Evolutionary conservation across 2,888 invertebrate species (phyloP).

Genomic region (Lasioglossum figueresi): DNA sequence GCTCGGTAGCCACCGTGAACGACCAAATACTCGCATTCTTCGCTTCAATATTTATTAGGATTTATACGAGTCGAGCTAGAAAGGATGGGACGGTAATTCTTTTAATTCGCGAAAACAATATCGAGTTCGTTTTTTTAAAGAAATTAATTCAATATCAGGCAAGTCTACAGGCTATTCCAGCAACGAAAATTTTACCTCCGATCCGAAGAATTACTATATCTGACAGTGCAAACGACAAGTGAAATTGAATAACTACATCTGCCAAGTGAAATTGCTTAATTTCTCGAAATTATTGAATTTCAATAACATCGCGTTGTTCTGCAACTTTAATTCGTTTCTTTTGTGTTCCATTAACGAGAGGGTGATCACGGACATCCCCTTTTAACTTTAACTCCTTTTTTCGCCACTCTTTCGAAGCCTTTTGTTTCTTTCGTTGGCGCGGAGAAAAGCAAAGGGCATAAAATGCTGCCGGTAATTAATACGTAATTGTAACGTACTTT

Average conservation of each 20-base stretch:
- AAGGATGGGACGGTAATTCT: not conserved
- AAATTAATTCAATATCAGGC: no score
- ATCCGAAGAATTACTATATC: not conserved
- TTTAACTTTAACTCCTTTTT: not conserved
- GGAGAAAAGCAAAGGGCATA: no score
- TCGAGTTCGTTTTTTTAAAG: not conserved
- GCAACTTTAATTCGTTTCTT: not conserved
- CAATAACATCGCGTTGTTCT: not conserved
- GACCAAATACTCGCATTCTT: not conserved
- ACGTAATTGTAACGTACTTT: conserved; percentile 14
- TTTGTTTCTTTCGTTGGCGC: not conserved
- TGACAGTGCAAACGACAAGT: not conserved
- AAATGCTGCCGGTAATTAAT: not conserved
- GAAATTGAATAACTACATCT: not conserved
- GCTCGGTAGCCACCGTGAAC: not conserved
- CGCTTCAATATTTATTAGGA: not conserved
- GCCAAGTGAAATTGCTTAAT: not conserved
- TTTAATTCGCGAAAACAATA: not conserved
- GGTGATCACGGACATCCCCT: not conserved
- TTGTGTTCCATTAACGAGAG: not conserved
- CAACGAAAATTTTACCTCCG: not conserved
- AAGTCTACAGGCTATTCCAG: no score
- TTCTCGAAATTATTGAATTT: conserved; percentile 1
- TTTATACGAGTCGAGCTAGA: not conserved
- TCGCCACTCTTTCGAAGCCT: not conserved